phyloP scores from a whole-genome alignment of 1,140 invertebrate genomes.

The Leptopilina boulardi region DNA sequence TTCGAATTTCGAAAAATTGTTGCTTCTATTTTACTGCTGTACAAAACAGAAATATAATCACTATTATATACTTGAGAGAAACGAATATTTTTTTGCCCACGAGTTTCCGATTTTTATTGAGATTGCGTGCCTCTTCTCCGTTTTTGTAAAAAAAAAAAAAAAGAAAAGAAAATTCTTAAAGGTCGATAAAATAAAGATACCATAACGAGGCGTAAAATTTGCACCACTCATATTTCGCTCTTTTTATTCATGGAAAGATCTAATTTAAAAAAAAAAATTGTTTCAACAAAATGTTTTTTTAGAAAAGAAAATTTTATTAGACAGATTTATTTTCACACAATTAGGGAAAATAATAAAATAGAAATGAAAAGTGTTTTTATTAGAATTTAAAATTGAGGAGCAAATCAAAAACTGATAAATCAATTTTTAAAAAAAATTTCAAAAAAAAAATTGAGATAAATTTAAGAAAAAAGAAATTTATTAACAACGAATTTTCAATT shows the following conservation, averaged over 20 bases:
- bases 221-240: neutral
- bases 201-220: slow-evolving; percentile 29
- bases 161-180: no score
- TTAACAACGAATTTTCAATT: no score
- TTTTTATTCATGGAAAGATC: neutral
- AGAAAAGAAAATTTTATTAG: no score
- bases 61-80: neutral
- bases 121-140: neutral
- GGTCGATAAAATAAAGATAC: slow-evolving; percentile 15
- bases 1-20: neutral
- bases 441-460: no score
- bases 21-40: neutral
- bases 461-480: no score
- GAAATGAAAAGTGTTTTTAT: no score
- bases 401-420: no score
- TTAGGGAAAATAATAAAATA: no score
- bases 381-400: no score
- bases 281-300: neutral
- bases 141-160: neutral
- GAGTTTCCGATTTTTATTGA: neutral
- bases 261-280: no score
- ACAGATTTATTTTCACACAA: no score
- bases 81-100: neutral
- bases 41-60: neutral
- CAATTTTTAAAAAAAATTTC: no score